Base-by-base conservation (phyloP, 2,113 vertebrate genomes). In the Clarias magur region DNA sequence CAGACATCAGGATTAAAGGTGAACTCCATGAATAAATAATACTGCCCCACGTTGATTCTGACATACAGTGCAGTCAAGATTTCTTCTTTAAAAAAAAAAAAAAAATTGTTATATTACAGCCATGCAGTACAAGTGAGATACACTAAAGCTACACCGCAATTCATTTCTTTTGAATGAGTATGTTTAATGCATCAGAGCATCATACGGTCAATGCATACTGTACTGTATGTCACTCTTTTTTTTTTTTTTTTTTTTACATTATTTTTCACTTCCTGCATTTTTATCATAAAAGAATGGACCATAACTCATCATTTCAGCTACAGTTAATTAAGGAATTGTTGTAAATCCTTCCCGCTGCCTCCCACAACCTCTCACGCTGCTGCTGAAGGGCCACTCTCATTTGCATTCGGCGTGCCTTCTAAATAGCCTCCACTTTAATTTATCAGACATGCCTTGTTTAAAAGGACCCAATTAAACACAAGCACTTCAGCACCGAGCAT, bases 401-500 rank as follows among this genome's bases (percentile, higher is more conserved):
- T 84, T 83, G 82, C 81, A 87, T 87, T 59, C 60, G 38, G 53
- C 30, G 30, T 38, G 53, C 62, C n/a, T 57, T 87, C 78, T 57
- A 82, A 87, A 87, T 87, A 83, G 53, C 81, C 86, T 84, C 72
- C 86, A 87, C 81, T 84, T 84, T 73, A 27, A 70, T 82, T 86
- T 57, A 63, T 87, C 86, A 23, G 86, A 65, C 59, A 56, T 5
- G 48, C 72, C 67, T 78, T 87, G 86, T 83, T 83, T 87, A 83
- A 83, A 76, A 54, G 67, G 80, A 78, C 34, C 82, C 62, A 62
- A 83, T 87, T 83, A 83, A 83, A 48, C 72, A 59, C 60, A 48
- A 87, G 27, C 75, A 65, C 86, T 87, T 87, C 75, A 79, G 16
- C 27, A 84, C 42, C 59, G 76, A 27, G 73, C 72, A 83, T 65